Percentiles rank a stretch among this genome's conserved stretches.
phyloP scores from a whole-genome alignment of 1,140 invertebrate species.

The Popillia japonica region DNA sequence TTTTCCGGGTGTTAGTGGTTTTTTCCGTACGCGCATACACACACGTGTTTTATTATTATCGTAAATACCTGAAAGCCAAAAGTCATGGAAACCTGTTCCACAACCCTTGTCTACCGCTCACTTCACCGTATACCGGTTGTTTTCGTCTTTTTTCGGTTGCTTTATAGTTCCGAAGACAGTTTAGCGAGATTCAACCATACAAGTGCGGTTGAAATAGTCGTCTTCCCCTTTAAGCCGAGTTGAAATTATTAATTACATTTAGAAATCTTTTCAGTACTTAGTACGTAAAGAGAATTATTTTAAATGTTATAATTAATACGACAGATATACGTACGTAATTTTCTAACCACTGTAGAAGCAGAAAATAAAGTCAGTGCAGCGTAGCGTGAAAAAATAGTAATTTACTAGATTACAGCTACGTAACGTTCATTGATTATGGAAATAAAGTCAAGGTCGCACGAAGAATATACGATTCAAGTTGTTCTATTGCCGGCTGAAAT shows the following conservation, averaged over 20 bases:
- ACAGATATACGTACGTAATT: too few relatives aligned
- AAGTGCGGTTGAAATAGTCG: not conserved
- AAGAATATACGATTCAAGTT: slow-evolving; percentile 5
- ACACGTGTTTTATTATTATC: slow-evolving; percentile 30
- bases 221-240: too few relatives aligned
- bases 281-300: too few relatives aligned
- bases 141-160: not conserved
- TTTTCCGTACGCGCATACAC: too few relatives aligned
- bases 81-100: slow-evolving; percentile 23
- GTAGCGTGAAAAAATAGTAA: too few relatives aligned
- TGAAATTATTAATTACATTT: too few relatives aligned
- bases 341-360: too few relatives aligned
- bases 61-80: slow-evolving; percentile 31
- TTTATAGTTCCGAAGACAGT: slow-evolving; percentile 25
- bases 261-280: too few relatives aligned
- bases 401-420: slow-evolving; percentile 31
- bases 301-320: too few relatives aligned
- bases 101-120: slow-evolving; percentile 20
- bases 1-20: slow-evolving; percentile 30
- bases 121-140: slow-evolving; percentile 1
- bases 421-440: slow-evolving; percentile 33
- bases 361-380: too few relatives aligned
- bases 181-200: not conserved
- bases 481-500: not conserved
- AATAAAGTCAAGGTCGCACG: slow-evolving; percentile 25